These are phyloP conservation scores for Paralichthys olivaceus DNA, from an alignment of 2,113 vertebrate species.

Conservation along the genomic window DNA sequence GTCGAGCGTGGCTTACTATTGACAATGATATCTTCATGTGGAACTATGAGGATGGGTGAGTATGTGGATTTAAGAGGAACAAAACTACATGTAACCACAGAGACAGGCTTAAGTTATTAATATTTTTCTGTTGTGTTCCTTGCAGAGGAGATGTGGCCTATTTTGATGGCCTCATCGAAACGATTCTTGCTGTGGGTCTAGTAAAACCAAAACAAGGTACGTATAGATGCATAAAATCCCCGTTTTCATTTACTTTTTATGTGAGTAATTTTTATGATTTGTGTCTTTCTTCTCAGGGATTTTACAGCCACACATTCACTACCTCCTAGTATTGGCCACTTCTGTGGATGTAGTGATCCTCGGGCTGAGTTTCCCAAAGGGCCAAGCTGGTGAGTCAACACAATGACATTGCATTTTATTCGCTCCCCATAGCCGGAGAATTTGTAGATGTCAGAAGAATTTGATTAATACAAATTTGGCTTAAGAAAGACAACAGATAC, in stretches of 20 bases:
- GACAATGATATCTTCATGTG: conserved; percentile 99
- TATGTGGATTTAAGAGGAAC: conserved; percentile 2
- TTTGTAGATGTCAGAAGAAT: neutral
- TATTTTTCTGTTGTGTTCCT: conserved; percentile 3
- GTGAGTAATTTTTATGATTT: neutral
- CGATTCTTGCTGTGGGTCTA: conserved; percentile 95
- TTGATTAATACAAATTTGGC: neutral
- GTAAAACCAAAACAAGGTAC: conserved; percentile 95
- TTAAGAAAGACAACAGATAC: too few species aligned
- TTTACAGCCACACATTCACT: conserved; percentile 94
- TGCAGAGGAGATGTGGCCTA: conserved; percentile 93
- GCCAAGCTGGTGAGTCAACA: conserved; percentile 86
- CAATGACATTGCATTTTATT: neutral
- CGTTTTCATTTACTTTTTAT: neutral
- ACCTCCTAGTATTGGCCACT: conserved; percentile 93
- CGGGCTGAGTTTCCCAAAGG: conserved; percentile 91
- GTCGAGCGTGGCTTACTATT: conserved; percentile 95
- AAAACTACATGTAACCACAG: neutral
- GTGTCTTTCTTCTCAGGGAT: conserved; percentile 85
- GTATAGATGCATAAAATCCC: neutral
- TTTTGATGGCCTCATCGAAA: conserved; percentile 98
- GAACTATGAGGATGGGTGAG: conserved; percentile 98
- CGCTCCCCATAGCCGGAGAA: neutral
- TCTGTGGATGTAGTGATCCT: conserved; percentile 97
- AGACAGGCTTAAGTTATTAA: neutral